Conservation (phyloP, 2,797 vertebrate genomes). For the Sphaeramia orbicularis region DNA sequence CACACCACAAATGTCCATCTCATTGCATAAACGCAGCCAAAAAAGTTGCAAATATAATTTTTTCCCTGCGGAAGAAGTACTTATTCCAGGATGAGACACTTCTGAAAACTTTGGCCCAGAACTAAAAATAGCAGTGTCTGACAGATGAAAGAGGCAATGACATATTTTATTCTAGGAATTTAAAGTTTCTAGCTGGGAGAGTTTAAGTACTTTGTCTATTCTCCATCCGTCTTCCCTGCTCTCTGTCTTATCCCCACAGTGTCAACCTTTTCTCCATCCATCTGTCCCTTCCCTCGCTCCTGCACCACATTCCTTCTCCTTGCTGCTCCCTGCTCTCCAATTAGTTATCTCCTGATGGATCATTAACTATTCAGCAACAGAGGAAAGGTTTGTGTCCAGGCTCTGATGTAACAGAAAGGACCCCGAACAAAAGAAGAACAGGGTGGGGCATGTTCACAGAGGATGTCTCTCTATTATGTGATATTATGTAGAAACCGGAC, state of each 20-base stretch:
- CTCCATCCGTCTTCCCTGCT: slow-evolving; percentile 34
- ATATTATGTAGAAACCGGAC: slow-evolving; percentile 21
- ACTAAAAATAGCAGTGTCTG: slow-evolving; percentile 32
- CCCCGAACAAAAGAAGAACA: slow-evolving; percentile 3
- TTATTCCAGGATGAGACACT: slow-evolving; percentile 53
- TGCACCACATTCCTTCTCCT: slow-evolving; percentile 30
- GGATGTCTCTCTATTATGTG: slow-evolving; percentile 23
- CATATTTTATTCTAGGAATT: slow-evolving; percentile 52
- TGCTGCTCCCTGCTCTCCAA: slow-evolving; percentile 51
- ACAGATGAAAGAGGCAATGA: slow-evolving; percentile 45
- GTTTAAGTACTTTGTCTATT: slow-evolving; percentile 37
- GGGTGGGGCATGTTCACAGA: slow-evolving; percentile 18
- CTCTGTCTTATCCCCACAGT: slow-evolving; percentile 16
- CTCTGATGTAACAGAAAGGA: slow-evolving; percentile 17
- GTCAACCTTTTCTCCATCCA: slow-evolving; percentile 23
- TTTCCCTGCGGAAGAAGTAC: slow-evolving; percentile 29
- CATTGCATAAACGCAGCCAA: background rate
- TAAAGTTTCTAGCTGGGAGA: slow-evolving; percentile 24
- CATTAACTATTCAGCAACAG: slow-evolving; percentile 71
- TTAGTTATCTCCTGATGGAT: slow-evolving; percentile 65
- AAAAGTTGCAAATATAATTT: slow-evolving; percentile 24
- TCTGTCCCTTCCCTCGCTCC: slow-evolving; percentile 11
- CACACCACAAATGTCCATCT: slow-evolving; percentile 24
- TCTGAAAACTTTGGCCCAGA: slow-evolving; percentile 48
- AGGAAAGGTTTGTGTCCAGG: slow-evolving; percentile 36